Percentiles rank a stretch among this genome's conserved stretches.
phyloP scores from a whole-genome alignment of 2,888 invertebrate genomes.

The Eilema caniola region DNA sequence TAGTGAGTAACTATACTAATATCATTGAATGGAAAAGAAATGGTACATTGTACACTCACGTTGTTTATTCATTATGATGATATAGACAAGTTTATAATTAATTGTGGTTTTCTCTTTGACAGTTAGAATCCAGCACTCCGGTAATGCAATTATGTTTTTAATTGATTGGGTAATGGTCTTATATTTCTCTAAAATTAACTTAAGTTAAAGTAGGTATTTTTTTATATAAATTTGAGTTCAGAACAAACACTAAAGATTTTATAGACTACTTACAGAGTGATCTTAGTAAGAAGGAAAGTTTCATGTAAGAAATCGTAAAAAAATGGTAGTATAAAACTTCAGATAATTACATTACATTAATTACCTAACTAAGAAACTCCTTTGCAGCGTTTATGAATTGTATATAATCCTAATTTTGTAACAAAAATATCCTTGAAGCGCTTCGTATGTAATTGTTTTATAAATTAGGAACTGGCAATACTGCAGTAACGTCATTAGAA shows the following conservation, averaged over 20 bases:
- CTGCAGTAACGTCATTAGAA: too few relatives aligned
- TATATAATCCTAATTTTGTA: background rate
- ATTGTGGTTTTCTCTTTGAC: conserved; percentile 1
- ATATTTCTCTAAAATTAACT: background rate
- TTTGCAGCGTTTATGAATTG: background rate
- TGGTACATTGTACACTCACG: background rate
- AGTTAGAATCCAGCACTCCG: background rate
- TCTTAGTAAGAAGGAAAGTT: background rate
- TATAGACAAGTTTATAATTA: background rate
- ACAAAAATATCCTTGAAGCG: too few relatives aligned
- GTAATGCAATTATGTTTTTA: background rate
- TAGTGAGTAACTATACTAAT: background rate
- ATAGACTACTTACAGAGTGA: background rate
- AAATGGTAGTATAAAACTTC: background rate
- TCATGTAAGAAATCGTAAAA: background rate
- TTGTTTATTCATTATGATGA: background rate
- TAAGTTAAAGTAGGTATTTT: background rate
- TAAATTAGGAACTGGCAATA: too few relatives aligned
- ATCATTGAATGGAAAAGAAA: background rate
- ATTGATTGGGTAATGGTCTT: background rate
- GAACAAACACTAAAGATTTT: background rate
- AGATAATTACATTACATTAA: conserved; percentile 1
- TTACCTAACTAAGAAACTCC: background rate
- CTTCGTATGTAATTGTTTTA: too few relatives aligned
- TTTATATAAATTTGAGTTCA: background rate